These are phyloP conservation scores for Rousettus madagascariensis DNA, from an alignment of 2,797 vertebrate species.

Conservation along the genomic window DNA sequence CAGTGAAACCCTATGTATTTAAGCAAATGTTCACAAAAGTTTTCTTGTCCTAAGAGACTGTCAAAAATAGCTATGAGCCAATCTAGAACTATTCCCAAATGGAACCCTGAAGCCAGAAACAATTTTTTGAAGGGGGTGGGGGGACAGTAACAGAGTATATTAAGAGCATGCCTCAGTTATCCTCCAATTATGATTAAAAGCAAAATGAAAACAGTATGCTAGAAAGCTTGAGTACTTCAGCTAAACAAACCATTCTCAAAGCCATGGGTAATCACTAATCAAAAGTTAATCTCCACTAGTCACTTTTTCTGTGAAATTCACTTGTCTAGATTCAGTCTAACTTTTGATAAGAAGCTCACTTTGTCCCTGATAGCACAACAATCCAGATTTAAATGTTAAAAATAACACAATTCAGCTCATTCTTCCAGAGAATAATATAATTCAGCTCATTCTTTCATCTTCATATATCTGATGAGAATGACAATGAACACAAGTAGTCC, in stretches of 20 bases:
- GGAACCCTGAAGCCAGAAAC: background rate
- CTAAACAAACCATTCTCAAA: constrained; percentile 46
- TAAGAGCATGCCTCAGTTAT: background rate
- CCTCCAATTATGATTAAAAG: background rate
- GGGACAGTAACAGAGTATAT: background rate
- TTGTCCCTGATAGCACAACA: background rate
- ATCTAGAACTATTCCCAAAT: constrained; percentile 33
- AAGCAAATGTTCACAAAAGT: constrained; percentile 36
- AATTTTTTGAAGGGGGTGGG: background rate
- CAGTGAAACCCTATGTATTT: background rate
- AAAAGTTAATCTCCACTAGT: constrained; percentile 22
- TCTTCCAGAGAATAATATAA: background rate
- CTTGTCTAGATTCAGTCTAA: background rate
- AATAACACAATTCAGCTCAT: background rate
- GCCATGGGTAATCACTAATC: background rate
- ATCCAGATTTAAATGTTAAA: constrained; percentile 5
- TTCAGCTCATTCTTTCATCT: constrained; percentile 44
- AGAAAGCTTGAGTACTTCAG: background rate
- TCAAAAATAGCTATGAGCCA: constrained; percentile 28
- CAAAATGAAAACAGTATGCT: constrained; percentile 43
- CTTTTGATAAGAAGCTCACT: constrained; percentile 7
- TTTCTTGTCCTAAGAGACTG: constrained; percentile 5
- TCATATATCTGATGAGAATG: background rate
- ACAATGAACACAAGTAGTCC: background rate
- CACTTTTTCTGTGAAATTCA: background rate